Evolutionary conservation across 2,113 vertebrate species (phyloP).

Genomic region (Ceratotherium simum): DNA sequence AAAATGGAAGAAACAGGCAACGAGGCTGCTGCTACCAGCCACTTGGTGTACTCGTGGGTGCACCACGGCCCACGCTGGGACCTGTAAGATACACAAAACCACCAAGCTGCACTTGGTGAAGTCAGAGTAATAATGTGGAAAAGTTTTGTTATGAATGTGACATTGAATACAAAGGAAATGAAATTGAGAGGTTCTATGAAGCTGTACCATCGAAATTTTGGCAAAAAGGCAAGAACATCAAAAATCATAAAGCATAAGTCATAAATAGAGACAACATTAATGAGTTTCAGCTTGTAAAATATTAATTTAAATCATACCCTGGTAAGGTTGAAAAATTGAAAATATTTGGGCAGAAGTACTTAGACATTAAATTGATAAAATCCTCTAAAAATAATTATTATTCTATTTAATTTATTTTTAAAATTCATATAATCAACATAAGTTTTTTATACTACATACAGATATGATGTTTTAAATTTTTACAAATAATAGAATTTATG

Average conservation of each 20-base stretch:
- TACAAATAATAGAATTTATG: not conserved
- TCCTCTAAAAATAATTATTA: not conserved
- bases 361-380: not conserved
- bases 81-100: not conserved
- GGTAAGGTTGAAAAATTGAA: not conserved
- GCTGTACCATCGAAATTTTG: not conserved
- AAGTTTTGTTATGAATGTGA: not conserved
- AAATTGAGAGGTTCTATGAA: not conserved
- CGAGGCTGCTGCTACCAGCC: not conserved
- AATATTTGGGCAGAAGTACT: not conserved
- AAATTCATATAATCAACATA: not conserved
- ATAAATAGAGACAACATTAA: not conserved
- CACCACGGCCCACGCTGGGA: no score
- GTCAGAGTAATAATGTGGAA: not conserved
- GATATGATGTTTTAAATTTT: not conserved
- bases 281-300: not conserved
- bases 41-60: rapidly evolving
- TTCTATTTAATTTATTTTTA: not conserved
- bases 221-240: not conserved
- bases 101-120: not conserved
- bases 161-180: not conserved
- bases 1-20: not conserved
- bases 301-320: not conserved
- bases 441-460: not conserved
- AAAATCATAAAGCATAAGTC: not conserved